phyloP scores from a whole-genome alignment of 37 sponge, comb jelly and placozoan species.

The Tethya wilhelma region DNA sequence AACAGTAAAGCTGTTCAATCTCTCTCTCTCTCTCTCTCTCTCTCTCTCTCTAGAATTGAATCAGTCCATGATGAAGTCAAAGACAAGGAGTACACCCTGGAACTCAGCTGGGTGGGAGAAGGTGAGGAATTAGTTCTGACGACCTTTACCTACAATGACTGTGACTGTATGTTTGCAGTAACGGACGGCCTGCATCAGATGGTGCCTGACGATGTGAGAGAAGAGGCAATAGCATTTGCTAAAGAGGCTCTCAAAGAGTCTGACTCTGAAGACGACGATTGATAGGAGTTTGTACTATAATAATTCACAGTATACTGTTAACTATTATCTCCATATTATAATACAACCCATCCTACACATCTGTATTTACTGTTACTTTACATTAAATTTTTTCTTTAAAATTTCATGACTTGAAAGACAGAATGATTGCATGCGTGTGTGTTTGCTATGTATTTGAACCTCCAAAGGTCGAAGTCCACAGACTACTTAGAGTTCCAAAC shows the following conservation, averaged over 20 bases:
- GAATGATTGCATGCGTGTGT: not conserved
- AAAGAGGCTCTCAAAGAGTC: slow-evolving; percentile 74
- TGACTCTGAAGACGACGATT: slow-evolving; percentile 78
- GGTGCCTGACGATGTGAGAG: slow-evolving; percentile 63
- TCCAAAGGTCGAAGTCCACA: slow-evolving; percentile 33
- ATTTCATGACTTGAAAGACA: not conserved
- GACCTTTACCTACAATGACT: no score
- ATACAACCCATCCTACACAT: no score
- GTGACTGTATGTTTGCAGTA: slow-evolving; percentile 34
- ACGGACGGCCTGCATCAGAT: slow-evolving; percentile 71
- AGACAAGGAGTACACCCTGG: slow-evolving; percentile 95
- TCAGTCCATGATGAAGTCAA: slow-evolving; percentile 97
- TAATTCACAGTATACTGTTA: not conserved
- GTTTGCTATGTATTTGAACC: not conserved
- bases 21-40: not conserved
- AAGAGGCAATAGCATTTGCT: slow-evolving; percentile 58
- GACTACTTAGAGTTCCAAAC: slow-evolving; percentile 45
- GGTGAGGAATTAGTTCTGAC: no score
- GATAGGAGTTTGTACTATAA: slow-evolving; percentile 6
- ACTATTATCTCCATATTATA: no score
- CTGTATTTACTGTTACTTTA: no score
- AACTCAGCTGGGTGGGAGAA: slow-evolving; percentile 98
- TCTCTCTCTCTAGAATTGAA: slow-evolving; percentile 69
- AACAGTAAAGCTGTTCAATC: not conserved
- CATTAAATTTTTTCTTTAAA: no score